Conservation (phyloP, 2,113 vertebrate genomes). For the Chloebia gouldiae region DNA sequence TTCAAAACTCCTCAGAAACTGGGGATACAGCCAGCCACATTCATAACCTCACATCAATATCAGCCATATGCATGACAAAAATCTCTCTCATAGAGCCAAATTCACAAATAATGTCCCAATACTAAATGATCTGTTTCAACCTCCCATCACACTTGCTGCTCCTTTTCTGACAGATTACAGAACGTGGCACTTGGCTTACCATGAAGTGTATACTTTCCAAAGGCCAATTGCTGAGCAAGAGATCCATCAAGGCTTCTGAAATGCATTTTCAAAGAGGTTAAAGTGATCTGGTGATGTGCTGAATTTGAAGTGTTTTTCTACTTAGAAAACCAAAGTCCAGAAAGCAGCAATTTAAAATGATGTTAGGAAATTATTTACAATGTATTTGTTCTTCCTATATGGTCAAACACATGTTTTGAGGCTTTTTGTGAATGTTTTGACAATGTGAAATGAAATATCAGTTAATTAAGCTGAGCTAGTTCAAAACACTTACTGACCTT, state of each 20-base stretch:
- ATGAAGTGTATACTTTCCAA: neutral
- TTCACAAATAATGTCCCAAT: constrained; percentile 56
- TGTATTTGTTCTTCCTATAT: neutral
- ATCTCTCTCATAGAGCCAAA: neutral
- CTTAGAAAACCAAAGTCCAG: neutral
- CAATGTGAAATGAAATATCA: neutral
- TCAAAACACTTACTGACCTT: neutral
- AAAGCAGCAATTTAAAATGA: constrained; percentile 5
- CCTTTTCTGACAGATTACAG: constrained; percentile 27
- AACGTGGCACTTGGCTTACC: neutral
- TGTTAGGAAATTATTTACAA: neutral
- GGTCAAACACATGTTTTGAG: neutral
- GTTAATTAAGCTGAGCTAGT: neutral
- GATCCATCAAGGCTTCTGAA: constrained; percentile 26
- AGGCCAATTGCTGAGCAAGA: constrained; percentile 18
- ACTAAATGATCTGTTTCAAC: constrained; percentile 46
- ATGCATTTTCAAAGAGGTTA: constrained; percentile 33
- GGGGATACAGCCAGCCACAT: neutral
- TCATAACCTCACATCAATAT: neutral
- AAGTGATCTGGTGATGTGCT: neutral
- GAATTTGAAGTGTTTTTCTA: neutral
- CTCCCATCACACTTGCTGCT: neutral
- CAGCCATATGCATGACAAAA: constrained; percentile 33
- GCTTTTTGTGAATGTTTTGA: neutral
- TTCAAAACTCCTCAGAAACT: constrained; percentile 19